These are phyloP conservation scores for Microctenopoma lineatum DNA, from an alignment of 2,797 vertebrate species.

Conservation along the genomic window DNA sequence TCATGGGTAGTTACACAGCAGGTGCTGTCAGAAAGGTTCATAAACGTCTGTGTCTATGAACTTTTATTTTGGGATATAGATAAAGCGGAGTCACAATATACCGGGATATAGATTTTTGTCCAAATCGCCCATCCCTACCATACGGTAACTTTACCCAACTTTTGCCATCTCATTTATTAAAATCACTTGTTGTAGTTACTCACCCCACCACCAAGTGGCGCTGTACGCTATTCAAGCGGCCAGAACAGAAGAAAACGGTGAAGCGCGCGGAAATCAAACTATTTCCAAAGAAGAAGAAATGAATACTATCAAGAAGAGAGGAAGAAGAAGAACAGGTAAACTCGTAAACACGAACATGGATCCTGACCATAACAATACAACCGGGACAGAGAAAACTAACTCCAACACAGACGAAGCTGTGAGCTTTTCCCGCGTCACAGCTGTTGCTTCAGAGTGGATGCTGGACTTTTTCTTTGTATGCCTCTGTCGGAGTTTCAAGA, in stretches of 20 bases:
- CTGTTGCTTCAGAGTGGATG: slow-evolving; percentile 73
- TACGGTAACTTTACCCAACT: too few relatives aligned
- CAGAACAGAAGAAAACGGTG: rapidly evolving
- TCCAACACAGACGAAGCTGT: background rate
- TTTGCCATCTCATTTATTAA: background rate
- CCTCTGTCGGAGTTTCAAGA: slow-evolving; percentile 75
- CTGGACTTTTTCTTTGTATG: slow-evolving; percentile 77
- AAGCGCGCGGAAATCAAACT: slow-evolving; percentile 39
- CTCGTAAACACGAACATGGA: slow-evolving; percentile 35
- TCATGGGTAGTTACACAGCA: too few relatives aligned
- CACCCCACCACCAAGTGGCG: slow-evolving; percentile 48
- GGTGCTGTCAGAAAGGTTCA: too few relatives aligned
- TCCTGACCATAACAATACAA: rapidly evolving
- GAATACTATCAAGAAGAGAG: background rate
- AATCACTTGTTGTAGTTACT: background rate
- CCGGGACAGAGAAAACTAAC: background rate
- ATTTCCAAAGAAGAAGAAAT: background rate
- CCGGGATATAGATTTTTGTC: too few relatives aligned
- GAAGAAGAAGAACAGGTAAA: rapidly evolving
- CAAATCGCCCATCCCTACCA: too few relatives aligned
- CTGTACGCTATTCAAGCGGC: rapidly evolving
- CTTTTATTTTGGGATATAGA: too few relatives aligned
- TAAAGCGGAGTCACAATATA: too few relatives aligned
- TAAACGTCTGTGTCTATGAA: too few relatives aligned
- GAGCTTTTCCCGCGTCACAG: slow-evolving; percentile 30